These are phyloP conservation scores for Cheilosia scutellata DNA, from an alignment of 2,888 invertebrate species.

Conservation along the genomic window DNA sequence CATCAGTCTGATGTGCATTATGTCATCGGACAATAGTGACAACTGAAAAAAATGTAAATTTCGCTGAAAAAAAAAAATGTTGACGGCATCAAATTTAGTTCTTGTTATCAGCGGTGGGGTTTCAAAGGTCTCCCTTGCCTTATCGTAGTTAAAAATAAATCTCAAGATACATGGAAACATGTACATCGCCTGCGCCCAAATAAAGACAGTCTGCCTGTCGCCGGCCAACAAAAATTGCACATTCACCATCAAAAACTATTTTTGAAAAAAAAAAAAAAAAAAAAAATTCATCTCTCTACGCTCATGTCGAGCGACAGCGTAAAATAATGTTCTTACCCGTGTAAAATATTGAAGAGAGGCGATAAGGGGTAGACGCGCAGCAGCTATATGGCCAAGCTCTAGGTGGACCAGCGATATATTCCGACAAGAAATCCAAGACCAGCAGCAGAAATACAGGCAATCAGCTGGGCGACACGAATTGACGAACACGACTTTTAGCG, in stretches of 20 bases:
- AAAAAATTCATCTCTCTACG: constrained; percentile 2
- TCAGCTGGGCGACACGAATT: constrained; percentile 34
- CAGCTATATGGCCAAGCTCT: background rate
- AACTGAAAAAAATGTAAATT: no score
- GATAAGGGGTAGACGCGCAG: background rate
- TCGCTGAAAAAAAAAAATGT: no score
- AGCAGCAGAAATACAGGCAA: constrained; percentile 67
- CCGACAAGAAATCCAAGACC: constrained; percentile 66
- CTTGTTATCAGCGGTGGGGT: no score
- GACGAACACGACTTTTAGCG: constrained; percentile 14
- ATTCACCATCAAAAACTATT: constrained; percentile 50
- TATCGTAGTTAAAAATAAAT: no score
- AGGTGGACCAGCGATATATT: constrained; percentile 2
- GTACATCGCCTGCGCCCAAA: constrained; percentile 36
- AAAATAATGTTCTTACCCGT: constrained; percentile 63
- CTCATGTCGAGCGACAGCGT: constrained; percentile 5
- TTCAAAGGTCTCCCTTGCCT: no score
- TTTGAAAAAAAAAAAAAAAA: constrained; percentile 36
- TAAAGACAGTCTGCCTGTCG: constrained; percentile 69
- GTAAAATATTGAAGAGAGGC: constrained; percentile 19
- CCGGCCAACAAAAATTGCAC: constrained; percentile 43
- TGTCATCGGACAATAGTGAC: no score
- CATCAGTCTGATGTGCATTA: no score
- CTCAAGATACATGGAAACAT: no score
- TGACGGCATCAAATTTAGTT: no score